Evolutionary conservation across 2,888 invertebrate species (phyloP).

Genomic region (Macaria liturata): DNA sequence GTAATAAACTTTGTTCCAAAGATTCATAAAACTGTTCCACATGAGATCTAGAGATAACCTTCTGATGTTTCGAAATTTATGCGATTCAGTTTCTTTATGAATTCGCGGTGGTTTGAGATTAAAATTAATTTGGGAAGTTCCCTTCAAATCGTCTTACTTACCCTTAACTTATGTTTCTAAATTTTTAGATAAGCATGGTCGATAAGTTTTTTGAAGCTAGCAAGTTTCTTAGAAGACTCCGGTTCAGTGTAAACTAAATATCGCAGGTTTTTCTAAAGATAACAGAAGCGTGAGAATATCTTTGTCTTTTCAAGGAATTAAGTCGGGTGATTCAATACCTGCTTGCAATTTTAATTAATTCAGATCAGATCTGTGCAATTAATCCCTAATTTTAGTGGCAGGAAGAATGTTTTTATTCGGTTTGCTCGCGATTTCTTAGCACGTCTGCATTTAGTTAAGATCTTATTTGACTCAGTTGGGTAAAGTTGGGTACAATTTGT

Average conservation of each 20-base stretch:
- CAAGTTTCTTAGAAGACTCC: conserved; percentile 54
- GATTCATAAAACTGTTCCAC: conserved; percentile 56
- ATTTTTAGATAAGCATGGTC: conserved; percentile 45
- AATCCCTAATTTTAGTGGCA: conserved; percentile 47
- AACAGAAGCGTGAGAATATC: conserved; percentile 55
- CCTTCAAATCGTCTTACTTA: conserved; percentile 32
- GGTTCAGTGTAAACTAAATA: conserved; percentile 21
- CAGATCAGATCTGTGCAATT: conserved; percentile 46
- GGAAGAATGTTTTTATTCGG: conserved; percentile 19
- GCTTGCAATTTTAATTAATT: conserved; percentile 48
- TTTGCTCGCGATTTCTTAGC: conserved; percentile 30
- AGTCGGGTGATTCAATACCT: conserved; percentile 46
- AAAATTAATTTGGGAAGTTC: conserved; percentile 57
- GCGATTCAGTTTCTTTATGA: conserved; percentile 49
- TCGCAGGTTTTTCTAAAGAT: conserved; percentile 40
- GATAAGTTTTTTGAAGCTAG: conserved; percentile 52
- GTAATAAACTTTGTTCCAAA: conserved; percentile 39
- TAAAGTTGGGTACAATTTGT: conserved; percentile 15
- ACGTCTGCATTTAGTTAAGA: conserved; percentile 33
- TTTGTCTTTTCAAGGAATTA: conserved; percentile 43
- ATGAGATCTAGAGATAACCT: conserved; percentile 53
- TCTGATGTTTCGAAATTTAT: conserved; percentile 40
- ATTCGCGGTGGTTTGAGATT: conserved; percentile 55
- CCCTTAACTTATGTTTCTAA: conserved; percentile 54
- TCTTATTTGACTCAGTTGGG: conserved; percentile 20